Evolutionary conservation across 1,140 invertebrate genomes (phyloP), one percentile per base, ranked within the genome.

Genomic region (Drosophila malerkotliana): DNA sequence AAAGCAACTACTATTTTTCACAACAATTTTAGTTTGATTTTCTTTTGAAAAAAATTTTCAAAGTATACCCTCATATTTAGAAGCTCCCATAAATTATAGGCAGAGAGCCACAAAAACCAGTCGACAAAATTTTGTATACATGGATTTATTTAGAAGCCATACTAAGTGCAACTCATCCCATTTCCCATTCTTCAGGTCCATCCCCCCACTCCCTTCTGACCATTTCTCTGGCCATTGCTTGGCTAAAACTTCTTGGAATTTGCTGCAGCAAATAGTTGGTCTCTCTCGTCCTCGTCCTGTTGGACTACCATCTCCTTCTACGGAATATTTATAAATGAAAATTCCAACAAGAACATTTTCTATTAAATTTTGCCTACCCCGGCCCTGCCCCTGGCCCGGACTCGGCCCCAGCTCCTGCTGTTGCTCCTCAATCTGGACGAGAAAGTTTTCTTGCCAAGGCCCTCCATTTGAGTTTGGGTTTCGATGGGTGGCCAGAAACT

Each of bases 311-410:
- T 57, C 59, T 47, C 30, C 47, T 30, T n/a, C 52, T 18, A 68
- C 67, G 56, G 54, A 71, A 83, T 88, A 87, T 87, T 88, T 87
- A 79, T 87, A 87, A 87, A 87, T 87, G 83, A 87, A 87, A 87
- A 87, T 88, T 87, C 83, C 84, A 82, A 88, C 83, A 87, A 87
- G 83, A 87, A 87, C 83, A 88, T 87, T 87, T 87, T 87, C 83
- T 87, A 87, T 87, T 89, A 87, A 83, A 87, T 87, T 88, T 80
- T 64, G 76, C 74, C 84, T 77, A 68, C 58, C 72, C 69, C 73
- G 60, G 18, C 2, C 41, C 44, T 72, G 64, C 58, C 72, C 69
- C 67, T 64, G 18, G 0, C 41, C 44, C 15, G 30, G 0, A 28
- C 26, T 6, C 26, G 6, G 26, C 28, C 56, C 64, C 72, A 49